Evolutionary conservation across 1,140 invertebrate genomes (phyloP), one percentile per base, ranked within the genome.

Genomic region (Ylistrum balloti): DNA sequence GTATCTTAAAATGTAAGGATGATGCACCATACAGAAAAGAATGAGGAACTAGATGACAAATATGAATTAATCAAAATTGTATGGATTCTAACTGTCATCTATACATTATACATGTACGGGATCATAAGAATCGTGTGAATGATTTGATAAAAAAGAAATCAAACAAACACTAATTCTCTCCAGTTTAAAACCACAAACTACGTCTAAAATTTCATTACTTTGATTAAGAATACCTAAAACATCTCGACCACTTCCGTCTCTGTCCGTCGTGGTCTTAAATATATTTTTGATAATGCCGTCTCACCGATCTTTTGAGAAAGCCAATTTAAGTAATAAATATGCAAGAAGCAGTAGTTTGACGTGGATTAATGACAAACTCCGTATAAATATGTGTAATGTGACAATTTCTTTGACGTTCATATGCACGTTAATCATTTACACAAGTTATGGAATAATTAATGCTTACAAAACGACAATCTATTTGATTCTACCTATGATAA

Each of bases 311-410:
- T 45, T 74, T 74, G 22, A 74, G 20, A 56, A 15, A 74, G 56
- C n/a, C 56, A 74, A 74, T 74, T 74, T 74, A 5, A 74, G 56
- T 28, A 1, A 74, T 74, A 28, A 28, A 74, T 74, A 74, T 74
- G 56, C 56, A 74, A 3, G 9, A 74, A 11, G 2, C n/a, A n/a
- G 28, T n/a, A 74, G 56, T 74, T 74, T 74, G 56, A 74, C 56
- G 56, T 74, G 11, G 1, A n/a, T n/a, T 74, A 74, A 74, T 17
- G 56, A 28, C 56, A 1, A 11, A 3, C 20, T 28, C 22, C 17
- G 56, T 74, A 74, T 74, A 74, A 74, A 74, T 74, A 74, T 74
- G 22, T 74, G 56, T 74, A 74, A 74, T 74, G 28, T n/a, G 56
- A 3, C 56, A 22, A 74, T 74, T 28, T 28, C 22, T 74, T 28